Base-by-base conservation (phyloP, 2,888 invertebrate genomes). In the Globia sparganii region DNA sequence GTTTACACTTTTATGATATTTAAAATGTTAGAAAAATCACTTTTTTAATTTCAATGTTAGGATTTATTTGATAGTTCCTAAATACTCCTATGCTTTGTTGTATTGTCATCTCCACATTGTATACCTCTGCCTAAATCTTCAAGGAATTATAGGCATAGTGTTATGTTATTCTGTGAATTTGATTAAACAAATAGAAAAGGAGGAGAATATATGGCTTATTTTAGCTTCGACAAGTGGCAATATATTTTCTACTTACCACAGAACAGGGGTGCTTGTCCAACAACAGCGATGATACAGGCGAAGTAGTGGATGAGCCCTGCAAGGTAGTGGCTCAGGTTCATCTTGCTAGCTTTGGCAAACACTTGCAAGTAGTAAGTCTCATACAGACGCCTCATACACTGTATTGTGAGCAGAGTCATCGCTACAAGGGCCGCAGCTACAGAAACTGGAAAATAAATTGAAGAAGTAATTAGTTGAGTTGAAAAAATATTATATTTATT, bases 321-420 rank as follows among this genome's bases (percentile, higher is more conserved):
- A 0, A 98, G 74, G 90, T 99, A 99, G 92, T 99, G 98, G 0
- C 97, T 94, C 0, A 99, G 83, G 92, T 99, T 98, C 91, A 99
- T 99, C 92, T 97, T 98, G 75, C 97, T 97, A 71, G 97, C 97
- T 84, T 97, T 97, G 0, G 98, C 98, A 92, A 98, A 99, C 40
- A 99, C 97, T 92, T 98, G 98, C 37, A 99, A 94, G 91, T 95
- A 98, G 87, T 97, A 97, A 0, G 98, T 98, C 94, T 99, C 99
- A 89, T 98, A 98, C 78, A 98, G 97, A 86, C 99, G 97, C 86
- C 98, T 97, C 69, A 96, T 94, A 81, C 98, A 97, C 91, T 99
- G 99, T 40, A 98, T 81, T 0, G 97, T 97, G 1, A 98, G 92
- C 31, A 99, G 93, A 4, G 94, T 85, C 61, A 97, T 92, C 0